phyloP scores from a whole-genome alignment of 2,113 vertebrate genomes.

The Leucoraja erinaceus region DNA sequence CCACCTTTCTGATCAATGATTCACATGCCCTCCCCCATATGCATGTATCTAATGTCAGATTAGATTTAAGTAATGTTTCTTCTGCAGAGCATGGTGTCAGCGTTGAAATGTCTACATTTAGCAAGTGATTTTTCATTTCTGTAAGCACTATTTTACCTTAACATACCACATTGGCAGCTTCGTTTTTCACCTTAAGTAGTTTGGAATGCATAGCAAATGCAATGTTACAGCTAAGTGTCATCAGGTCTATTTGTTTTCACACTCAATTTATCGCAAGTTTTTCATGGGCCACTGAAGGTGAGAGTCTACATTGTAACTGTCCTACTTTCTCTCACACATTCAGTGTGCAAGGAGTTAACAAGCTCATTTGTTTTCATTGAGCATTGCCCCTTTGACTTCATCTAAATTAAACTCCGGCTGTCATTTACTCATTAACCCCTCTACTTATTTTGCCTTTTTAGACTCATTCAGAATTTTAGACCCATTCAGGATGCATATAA shows the following conservation, averaged over 20 bases:
- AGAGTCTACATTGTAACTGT: not conserved
- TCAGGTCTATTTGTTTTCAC: slow-evolving; percentile 31
- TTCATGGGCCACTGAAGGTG: not conserved
- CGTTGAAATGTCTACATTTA: slow-evolving; percentile 8
- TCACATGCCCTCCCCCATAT: not conserved
- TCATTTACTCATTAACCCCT: slow-evolving; percentile 21
- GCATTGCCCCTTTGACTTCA: not conserved
- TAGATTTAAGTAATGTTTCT: not conserved
- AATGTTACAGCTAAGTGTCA: not conserved
- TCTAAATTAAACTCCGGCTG: not conserved
- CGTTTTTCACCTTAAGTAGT: slow-evolving; percentile 31
- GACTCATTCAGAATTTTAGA: too few species aligned
- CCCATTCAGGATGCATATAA: too few species aligned
- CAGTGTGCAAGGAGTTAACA: not conserved
- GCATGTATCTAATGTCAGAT: not conserved
- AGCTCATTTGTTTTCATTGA: not conserved
- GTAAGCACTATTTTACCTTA: not conserved
- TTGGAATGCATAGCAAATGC: slow-evolving; percentile 31
- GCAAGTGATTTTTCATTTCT: not conserved
- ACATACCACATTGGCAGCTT: slow-evolving; percentile 34
- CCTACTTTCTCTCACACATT: not conserved
- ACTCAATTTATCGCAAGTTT: slow-evolving; percentile 30
- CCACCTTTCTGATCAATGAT: not conserved
- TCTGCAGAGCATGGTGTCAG: not conserved
- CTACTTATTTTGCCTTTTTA: not conserved